Percentiles rank a stretch among this genome's conserved stretches.
Conservation (phyloP, 1,140 invertebrate genomes). For the Drosophila teissieri region DNA sequence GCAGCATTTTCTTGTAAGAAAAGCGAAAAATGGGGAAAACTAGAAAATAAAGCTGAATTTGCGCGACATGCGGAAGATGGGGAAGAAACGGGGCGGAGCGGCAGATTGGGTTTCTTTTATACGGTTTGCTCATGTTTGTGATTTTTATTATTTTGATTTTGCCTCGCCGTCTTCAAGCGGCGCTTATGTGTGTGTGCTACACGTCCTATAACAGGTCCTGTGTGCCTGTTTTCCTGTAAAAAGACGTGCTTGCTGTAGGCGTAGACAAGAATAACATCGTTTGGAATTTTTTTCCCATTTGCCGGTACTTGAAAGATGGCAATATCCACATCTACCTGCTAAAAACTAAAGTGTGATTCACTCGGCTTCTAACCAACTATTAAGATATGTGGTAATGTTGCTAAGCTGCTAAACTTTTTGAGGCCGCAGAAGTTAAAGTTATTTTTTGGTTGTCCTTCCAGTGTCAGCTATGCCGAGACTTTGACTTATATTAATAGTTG, state of each 20-base stretch:
- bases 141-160: slow-evolving; percentile 69
- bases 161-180: slow-evolving; percentile 18
- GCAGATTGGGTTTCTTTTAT: slow-evolving; percentile 58
- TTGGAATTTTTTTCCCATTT: slow-evolving; percentile 15
- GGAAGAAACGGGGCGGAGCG: neutral
- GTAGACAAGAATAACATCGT: slow-evolving; percentile 40
- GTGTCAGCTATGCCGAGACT: too few species aligned
- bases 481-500: too few species aligned
- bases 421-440: too few species aligned
- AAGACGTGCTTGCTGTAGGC: slow-evolving; percentile 29
- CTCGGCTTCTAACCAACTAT: neutral
- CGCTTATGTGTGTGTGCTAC: neutral
- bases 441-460: too few species aligned
- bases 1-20: slow-evolving; percentile 80
- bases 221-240: slow-evolving; percentile 8
- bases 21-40: slow-evolving; percentile 50
- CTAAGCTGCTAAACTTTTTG: too few species aligned
- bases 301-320: slow-evolving; percentile 14
- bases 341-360: neutral
- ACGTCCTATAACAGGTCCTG: slow-evolving; percentile 17
- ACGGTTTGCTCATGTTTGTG: slow-evolving; percentile 68
- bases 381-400: too few species aligned
- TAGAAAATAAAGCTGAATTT: slow-evolving; percentile 79
- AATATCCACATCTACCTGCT: neutral
- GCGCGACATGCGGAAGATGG: slow-evolving; percentile 44